Evolutionary conservation across 2,888 invertebrate species (phyloP).

Genomic region (Trypoxylon attenuatum): DNA sequence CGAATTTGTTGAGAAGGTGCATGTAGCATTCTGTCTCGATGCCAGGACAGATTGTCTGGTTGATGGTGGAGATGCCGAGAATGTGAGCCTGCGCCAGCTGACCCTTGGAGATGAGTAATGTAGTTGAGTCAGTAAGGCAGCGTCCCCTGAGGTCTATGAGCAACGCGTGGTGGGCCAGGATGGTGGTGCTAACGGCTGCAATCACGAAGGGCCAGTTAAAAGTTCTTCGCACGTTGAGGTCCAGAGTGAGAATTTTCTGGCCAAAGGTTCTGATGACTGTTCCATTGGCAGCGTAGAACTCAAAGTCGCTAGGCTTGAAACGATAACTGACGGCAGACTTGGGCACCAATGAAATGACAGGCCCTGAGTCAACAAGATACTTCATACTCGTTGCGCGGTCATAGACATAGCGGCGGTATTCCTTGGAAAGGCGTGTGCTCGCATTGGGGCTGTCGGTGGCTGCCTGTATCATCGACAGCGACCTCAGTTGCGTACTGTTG

Average conservation of each 20-base stretch:
- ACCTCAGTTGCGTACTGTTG: slow-evolving; percentile 19
- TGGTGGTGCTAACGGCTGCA: slow-evolving; percentile 23
- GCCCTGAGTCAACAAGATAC: slow-evolving; percentile 41
- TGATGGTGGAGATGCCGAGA: slow-evolving; percentile 10
- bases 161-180: slow-evolving; percentile 19
- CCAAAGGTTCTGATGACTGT: slow-evolving; percentile 27
- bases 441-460: slow-evolving; percentile 1
- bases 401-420: slow-evolving; percentile 24
- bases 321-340: background rate
- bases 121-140: slow-evolving; percentile 14
- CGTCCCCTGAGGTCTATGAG: slow-evolving; percentile 27
- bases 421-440: slow-evolving; percentile 13
- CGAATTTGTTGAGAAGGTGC: slow-evolving; percentile 1
- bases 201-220: slow-evolving; percentile 34
- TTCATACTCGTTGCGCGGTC: slow-evolving; percentile 9
- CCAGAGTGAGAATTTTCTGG: slow-evolving; percentile 12
- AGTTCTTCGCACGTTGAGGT: slow-evolving; percentile 19
- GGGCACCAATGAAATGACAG: slow-evolving; percentile 11
- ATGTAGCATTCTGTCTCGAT: background rate
- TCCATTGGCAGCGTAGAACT: slow-evolving; percentile 23
- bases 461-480: slow-evolving; percentile 21
- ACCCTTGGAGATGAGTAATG: background rate
- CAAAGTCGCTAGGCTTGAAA: background rate
- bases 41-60: background rate
- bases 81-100: background rate